A percentile compares a stretch with the other conserved stretches of the same genome.
These are phyloP conservation scores for Glyptemys insculpta DNA, from an alignment of 2,797 vertebrate genomes.

Conservation along the genomic window DNA sequence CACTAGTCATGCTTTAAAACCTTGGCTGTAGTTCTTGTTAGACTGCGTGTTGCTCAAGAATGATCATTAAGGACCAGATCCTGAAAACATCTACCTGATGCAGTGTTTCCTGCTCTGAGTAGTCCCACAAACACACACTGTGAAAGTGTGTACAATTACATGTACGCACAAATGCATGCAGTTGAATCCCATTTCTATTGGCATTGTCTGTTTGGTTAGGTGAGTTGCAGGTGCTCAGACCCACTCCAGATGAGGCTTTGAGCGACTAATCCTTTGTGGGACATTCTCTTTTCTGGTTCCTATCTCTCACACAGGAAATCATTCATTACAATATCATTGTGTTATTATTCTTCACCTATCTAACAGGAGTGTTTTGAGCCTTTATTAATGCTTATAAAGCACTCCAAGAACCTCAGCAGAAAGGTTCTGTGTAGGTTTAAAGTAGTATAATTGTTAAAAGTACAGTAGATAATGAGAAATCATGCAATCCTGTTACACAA, in stretches of 20 bases:
- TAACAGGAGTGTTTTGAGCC: background rate
- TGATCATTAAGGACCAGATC: background rate
- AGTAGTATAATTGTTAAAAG: background rate
- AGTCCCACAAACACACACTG: background rate
- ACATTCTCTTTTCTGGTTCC: background rate
- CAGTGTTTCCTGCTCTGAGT: background rate
- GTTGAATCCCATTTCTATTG: background rate
- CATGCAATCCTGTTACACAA: background rate
- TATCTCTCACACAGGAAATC: conserved; percentile 24
- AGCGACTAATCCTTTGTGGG: background rate
- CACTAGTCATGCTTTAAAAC: background rate
- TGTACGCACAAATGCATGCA: background rate
- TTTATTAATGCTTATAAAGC: background rate
- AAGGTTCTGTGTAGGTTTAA: background rate
- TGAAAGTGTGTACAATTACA: background rate
- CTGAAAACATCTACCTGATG: background rate
- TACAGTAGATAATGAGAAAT: background rate
- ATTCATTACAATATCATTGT: background rate
- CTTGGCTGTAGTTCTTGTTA: conserved; percentile 2
- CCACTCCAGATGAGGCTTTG: background rate
- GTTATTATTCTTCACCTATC: background rate
- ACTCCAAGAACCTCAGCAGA: background rate
- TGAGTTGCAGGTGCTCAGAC: background rate
- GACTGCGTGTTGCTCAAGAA: background rate
- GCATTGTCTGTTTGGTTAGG: background rate